Evolutionary conservation across 1,140 invertebrate species (phyloP).

Genomic region (Agrypnia vestita): DNA sequence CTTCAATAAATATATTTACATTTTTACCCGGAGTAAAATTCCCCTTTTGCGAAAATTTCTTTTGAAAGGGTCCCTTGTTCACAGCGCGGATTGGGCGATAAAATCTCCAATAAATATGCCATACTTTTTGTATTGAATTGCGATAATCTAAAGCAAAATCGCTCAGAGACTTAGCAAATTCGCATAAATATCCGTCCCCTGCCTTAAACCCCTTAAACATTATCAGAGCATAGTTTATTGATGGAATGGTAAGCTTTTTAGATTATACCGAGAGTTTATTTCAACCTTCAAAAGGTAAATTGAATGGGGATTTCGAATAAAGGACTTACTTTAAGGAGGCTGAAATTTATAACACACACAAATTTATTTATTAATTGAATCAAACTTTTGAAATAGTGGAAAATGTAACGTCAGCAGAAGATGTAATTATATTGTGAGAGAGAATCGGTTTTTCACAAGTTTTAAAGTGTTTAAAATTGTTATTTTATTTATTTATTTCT

Average conservation of each 20-base stretch:
- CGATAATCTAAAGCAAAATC: constrained; percentile 23
- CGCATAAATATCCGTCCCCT: constrained; percentile 4
- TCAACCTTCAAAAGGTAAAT: constrained; percentile 17
- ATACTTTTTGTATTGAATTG: constrained; percentile 22
- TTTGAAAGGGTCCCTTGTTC: no score
- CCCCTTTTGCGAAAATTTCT: no score
- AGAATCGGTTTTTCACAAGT: no score
- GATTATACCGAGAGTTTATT: constrained; percentile 8
- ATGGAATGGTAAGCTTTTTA: background rate
- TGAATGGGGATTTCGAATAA: background rate
- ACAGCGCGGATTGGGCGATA: background rate
- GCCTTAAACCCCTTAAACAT: constrained; percentile 3
- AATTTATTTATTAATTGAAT: no score
- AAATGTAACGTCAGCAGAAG: no score
- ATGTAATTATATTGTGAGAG: no score
- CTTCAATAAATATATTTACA: no score
- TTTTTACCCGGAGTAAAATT: no score
- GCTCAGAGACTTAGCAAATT: constrained; percentile 5
- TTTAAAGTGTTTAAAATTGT: no score
- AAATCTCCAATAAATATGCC: constrained; percentile 25
- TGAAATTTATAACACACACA: no score
- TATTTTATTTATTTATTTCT: no score
- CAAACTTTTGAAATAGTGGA: no score
- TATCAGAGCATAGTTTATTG: constrained; percentile 23
- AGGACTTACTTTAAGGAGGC: background rate